phyloP scores from a whole-genome alignment of 2,888 invertebrate genomes.

The Hipparchia sbordonii region DNA sequence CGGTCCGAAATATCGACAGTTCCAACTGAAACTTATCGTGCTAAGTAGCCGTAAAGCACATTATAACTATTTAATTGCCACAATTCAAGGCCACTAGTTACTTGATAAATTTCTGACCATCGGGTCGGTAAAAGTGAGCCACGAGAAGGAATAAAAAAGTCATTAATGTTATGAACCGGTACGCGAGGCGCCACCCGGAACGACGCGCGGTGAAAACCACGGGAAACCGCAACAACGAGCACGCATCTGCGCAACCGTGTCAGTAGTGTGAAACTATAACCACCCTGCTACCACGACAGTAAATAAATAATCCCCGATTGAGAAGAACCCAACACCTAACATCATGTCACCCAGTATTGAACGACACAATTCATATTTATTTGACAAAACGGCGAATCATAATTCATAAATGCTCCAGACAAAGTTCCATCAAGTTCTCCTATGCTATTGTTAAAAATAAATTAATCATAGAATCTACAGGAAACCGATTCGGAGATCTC shows the following conservation, averaged over 20 bases:
- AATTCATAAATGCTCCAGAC: conserved; percentile 59
- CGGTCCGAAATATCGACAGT: too few species aligned
- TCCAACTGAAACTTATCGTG: too few species aligned
- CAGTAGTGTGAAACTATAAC: conserved; percentile 81
- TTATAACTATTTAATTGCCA: neutral
- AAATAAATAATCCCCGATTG: conserved; percentile 20
- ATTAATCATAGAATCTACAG: conserved; percentile 81
- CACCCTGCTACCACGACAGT: conserved; percentile 26
- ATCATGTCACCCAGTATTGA: conserved; percentile 22
- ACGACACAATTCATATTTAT: conserved; percentile 33
- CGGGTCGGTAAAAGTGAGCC: conserved; percentile 51
- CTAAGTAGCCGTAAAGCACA: too few species aligned
- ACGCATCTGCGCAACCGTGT: conserved; percentile 77
- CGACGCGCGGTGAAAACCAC: conserved; percentile 79
- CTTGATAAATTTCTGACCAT: conserved; percentile 21
- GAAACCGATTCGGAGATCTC: conserved; percentile 83
- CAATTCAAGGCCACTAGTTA: conserved; percentile 17
- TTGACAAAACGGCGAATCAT: conserved; percentile 65
- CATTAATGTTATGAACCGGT: conserved; percentile 67
- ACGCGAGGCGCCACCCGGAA: conserved; percentile 79
- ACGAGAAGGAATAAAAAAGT: conserved; percentile 58
- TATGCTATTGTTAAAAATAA: conserved; percentile 80
- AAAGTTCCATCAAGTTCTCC: conserved; percentile 76
- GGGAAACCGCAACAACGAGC: conserved; percentile 79
- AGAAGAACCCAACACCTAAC: conserved; percentile 33